phyloP scores from a whole-genome alignment of 2,888 invertebrate genomes.

The Ochropacha duplaris region DNA sequence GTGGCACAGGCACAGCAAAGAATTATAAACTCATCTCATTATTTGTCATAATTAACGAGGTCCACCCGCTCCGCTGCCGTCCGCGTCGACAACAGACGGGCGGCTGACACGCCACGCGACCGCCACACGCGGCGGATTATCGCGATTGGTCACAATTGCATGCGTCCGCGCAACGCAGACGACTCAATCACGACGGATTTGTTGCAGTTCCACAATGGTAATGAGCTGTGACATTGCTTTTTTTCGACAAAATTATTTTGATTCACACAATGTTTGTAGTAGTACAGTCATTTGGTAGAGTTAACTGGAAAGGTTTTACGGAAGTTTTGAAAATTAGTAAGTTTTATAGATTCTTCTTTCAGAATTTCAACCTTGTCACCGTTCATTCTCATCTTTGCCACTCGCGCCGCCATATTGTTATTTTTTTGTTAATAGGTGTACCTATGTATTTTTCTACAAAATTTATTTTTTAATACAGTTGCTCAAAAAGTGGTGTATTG shows the following conservation, averaged over 20 bases:
- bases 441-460: too few species aligned
- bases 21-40: constrained; percentile 38
- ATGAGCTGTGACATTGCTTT: constrained; percentile 72
- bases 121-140: constrained; percentile 58
- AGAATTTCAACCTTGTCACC: too few species aligned
- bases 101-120: constrained; percentile 51
- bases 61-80: too few species aligned
- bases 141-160: constrained; percentile 50
- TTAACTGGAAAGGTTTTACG: too few species aligned
- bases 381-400: too few species aligned
- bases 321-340: too few species aligned
- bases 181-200: constrained; percentile 63
- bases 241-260: constrained; percentile 33
- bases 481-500: too few species aligned
- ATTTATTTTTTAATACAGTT: too few species aligned
- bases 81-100: constrained; percentile 46
- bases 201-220: constrained; percentile 49
- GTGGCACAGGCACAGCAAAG: constrained; percentile 10
- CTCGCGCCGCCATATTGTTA: too few species aligned
- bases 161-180: constrained; percentile 35
- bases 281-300: too few species aligned
- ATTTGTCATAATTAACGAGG: constrained; percentile 51
- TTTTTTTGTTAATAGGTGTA: too few species aligned
- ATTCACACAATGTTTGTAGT: background rate
- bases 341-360: too few species aligned